These are phyloP conservation scores for Philotrypesis tridentata DNA, from an alignment of 1,140 invertebrate genomes.

Conservation along the genomic window DNA sequence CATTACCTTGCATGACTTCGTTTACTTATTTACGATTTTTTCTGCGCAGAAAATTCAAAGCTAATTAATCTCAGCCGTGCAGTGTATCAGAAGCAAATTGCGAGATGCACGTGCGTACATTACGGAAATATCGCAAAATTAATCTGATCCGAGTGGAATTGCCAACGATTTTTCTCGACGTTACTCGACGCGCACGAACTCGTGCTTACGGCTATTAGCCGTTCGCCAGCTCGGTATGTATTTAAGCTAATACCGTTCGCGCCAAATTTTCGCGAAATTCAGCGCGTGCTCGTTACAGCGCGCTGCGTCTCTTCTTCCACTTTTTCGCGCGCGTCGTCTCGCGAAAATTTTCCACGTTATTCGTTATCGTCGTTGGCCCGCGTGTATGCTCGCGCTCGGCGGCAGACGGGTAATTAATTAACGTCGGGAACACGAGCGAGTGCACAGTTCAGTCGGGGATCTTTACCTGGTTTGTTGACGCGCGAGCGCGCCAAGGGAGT, in stretches of 20 bases:
- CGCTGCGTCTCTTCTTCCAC: neutral
- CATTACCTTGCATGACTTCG: neutral
- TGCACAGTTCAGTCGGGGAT: neutral
- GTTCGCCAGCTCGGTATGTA: neutral
- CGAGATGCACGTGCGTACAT: too few species aligned
- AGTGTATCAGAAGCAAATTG: too few species aligned
- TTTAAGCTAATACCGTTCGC: too few species aligned
- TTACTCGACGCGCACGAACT: too few species aligned
- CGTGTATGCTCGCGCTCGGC: neutral
- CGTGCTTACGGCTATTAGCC: too few species aligned
- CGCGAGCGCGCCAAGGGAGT: neutral
- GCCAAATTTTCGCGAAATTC: conserved; percentile 8
- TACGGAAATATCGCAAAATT: too few species aligned
- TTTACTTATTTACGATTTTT: neutral
- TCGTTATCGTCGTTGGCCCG: conserved; percentile 21
- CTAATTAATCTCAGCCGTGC: neutral
- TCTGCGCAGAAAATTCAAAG: neutral
- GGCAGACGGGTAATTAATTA: conserved; percentile 29
- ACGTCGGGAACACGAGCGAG: too few species aligned
- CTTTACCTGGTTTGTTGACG: neutral
- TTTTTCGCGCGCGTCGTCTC: neutral
- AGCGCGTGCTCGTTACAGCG: too few species aligned
- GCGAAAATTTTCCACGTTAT: conserved; percentile 37
- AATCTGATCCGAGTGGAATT: too few species aligned
- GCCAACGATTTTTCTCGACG: too few species aligned